These are phyloP conservation scores for Drosophila quadrilineata DNA, from an alignment of 1,140 invertebrate genomes.

Conservation along the genomic window DNA sequence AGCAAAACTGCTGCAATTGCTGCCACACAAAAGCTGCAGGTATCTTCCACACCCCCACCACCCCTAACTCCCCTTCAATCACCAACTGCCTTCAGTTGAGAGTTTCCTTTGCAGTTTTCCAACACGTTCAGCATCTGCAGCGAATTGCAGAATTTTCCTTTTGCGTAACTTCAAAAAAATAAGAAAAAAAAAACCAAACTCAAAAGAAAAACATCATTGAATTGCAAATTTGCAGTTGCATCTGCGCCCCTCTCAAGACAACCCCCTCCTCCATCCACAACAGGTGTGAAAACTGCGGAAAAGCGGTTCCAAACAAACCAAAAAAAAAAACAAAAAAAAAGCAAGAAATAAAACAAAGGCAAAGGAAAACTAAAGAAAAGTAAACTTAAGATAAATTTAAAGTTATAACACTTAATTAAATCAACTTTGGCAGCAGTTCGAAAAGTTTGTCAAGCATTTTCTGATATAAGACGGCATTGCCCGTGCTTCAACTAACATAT, in stretches of 20 bases:
- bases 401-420: no score
- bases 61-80: background rate
- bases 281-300: no score
- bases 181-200: no score
- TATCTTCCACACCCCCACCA: conserved; percentile 16
- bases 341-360: no score
- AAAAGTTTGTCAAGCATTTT: no score
- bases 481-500: no score
- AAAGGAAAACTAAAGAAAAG: no score
- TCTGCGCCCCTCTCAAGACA: background rate
- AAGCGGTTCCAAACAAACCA: background rate
- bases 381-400: no score
- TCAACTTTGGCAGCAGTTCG: no score
- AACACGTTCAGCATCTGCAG: conserved; percentile 10
- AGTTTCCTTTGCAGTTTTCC: conserved; percentile 21
- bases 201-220: conserved; percentile 22
- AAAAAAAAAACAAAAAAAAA: background rate
- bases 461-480: no score
- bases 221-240: conserved; percentile 28
- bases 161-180: conserved; percentile 60
- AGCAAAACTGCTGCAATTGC: conserved; percentile 1
- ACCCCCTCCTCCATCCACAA: no score
- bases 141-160: conserved; percentile 57
- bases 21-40: background rate
- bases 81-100: conserved; percentile 21